Base-by-base conservation (phyloP, 2,888 invertebrate genomes). In the Amaurobius ferox region DNA sequence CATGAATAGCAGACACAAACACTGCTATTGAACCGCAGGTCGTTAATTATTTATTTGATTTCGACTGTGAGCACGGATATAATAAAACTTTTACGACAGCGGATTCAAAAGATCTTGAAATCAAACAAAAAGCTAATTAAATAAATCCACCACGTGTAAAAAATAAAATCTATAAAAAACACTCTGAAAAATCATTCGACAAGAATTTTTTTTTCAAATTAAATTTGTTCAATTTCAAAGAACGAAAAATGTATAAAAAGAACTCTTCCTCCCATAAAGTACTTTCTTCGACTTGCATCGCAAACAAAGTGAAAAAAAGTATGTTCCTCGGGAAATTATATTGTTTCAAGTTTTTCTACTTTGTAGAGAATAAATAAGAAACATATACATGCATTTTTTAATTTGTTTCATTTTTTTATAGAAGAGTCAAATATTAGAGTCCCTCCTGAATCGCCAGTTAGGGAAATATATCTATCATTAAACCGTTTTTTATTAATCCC, bases 111-210 rank as follows among this genome's bases (percentile, higher is more conserved):
- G 73, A 73, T 73, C 55, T 73, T 44, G 68, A 77, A 85, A 72
- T 72, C 76, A 85, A 71, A 85, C 83, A 85, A 85, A 85, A 85
- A 85, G 83, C 83, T 85, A 85, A 85, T 85, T 85, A 85, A 85
- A 85, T 85, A 77, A 85, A 77, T 77, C 76, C 70, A 83, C 81
- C 71, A 83, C 64, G 76, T 73, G 81, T 76, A 68, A 83, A 83
- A 74, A 61, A 35, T 66, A 66, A 66, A 64, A 66, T 32, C 9
- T 30, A 66, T 28, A 30, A 66, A 66, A 61, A 64, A 44, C 29
- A 30, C 70, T 79, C 44, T 68, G 76, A 76, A 73, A 44, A 81
- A 83, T 83, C 76, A 83, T 76, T 76, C 70, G 48, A 83, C 64
- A 68, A 74, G 80, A 80, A 80, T 30, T 71, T 68, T 39, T 32